Base-by-base conservation (phyloP, 2,888 invertebrate species). In the Leptodirus hochenwartii region DNA sequence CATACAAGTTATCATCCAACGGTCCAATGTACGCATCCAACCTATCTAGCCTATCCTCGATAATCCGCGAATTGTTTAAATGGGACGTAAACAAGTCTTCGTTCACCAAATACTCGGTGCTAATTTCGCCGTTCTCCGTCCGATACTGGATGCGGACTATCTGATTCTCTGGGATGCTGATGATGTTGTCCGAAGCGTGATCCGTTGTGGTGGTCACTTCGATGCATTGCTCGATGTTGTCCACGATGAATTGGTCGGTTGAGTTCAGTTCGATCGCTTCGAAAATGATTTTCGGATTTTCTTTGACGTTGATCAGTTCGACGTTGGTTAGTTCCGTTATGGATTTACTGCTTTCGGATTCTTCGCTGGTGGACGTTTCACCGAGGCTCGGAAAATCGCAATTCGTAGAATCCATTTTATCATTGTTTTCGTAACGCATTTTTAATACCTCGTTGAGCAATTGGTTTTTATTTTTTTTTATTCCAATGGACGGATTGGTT, bases 101-200 rank as follows among this genome's bases (percentile, higher is more conserved):
- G 32, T 52, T 47, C 3, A 53, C 49, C 15, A 53, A 45, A 34
- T 52, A 53, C 37, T 51, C 49, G 3, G 51, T 50, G 32, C 49
- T 51, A 4, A 54, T 44, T 5, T 46, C 34, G 3, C 51, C 53
- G 28, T 47, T 43, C 4, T 47, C 47, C 27, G 46, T 50, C 36
- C 47, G 44, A 28, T 50, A 54, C 27, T 53, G 47, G 8, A 54
- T 53, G 36, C 52, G 50, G 15, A 54, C 48, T 15, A 54, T 49
- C 37, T 51, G 50, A 30, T 43, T 45, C 25, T 51, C 51, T 8
- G 44, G 36, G 23, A 51, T 43, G 30, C 37, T 47, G 12, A 53
- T 49, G 4, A 50, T 40, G 27, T 47, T 44, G 8, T 42, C 41
- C 1, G 46, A 46, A 32, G 47, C 48, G 22, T 49, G 41, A 40